A percentile compares a stretch with the other conserved stretches of the same genome.
Conservation (phyloP, 2,888 invertebrate species). For the Parasteatoda lunata region DNA sequence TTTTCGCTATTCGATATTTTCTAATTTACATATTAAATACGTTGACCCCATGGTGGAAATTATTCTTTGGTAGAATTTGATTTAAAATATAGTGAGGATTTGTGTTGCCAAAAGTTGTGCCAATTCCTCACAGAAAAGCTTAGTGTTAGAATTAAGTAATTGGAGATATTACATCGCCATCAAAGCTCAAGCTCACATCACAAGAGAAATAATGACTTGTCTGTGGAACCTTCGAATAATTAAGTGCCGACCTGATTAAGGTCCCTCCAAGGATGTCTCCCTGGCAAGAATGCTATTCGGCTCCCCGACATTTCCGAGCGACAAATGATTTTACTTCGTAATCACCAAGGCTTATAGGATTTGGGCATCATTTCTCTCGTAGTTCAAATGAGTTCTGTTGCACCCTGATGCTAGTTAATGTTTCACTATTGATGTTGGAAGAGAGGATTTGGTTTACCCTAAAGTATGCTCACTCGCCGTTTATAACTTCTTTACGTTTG, state of each 20-base stretch:
- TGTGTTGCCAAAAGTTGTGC: too few species aligned
- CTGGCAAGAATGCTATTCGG: conserved; percentile 24
- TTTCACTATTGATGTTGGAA: too few species aligned
- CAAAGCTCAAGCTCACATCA: conserved; percentile 1
- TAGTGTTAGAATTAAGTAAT: conserved; percentile 21
- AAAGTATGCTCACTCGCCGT: too few species aligned
- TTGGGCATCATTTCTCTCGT: conserved; percentile 29
- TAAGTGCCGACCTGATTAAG: conserved; percentile 42
- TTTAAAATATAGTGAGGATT: too few species aligned
- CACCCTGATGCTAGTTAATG: neutral
- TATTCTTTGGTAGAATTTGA: too few species aligned
- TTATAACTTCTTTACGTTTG: too few species aligned
- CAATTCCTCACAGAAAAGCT: neutral
- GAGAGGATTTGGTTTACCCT: too few species aligned
- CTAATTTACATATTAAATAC: too few species aligned
- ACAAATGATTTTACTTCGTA: conserved; percentile 40
- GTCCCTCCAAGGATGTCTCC: conserved; percentile 29
- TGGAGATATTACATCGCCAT: conserved; percentile 32
- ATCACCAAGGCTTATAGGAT: conserved; percentile 36
- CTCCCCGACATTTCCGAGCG: conserved; percentile 16
- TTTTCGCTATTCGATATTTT: too few species aligned
- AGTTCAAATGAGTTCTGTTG: neutral
- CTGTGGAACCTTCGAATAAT: conserved; percentile 36
- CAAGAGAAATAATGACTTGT: conserved; percentile 46
- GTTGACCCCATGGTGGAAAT: too few species aligned